Evolutionary conservation across 2,888 invertebrate species (phyloP).

Genomic region (Hirtodrosophila confusa): DNA sequence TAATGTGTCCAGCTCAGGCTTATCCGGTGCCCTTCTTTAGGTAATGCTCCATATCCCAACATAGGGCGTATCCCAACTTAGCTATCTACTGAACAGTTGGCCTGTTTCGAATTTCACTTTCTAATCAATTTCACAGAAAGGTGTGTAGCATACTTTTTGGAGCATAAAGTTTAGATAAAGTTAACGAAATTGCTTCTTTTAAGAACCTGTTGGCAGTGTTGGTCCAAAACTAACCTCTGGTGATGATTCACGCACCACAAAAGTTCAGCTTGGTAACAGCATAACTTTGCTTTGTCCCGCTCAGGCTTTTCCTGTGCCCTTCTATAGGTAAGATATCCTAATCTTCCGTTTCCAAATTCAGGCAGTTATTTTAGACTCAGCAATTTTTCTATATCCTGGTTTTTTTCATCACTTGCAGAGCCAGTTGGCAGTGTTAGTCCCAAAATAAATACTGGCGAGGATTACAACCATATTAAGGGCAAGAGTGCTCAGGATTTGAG

Average conservation of each 20-base stretch:
- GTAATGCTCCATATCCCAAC: constrained; percentile 82
- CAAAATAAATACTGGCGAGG: constrained; percentile 89
- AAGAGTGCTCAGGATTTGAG: constrained; percentile 85
- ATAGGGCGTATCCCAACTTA: constrained; percentile 13
- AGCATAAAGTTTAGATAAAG: too few relatives aligned
- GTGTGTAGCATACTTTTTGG: too few relatives aligned
- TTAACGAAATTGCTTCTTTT: constrained; percentile 1
- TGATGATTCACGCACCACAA: constrained; percentile 86
- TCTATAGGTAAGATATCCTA: constrained; percentile 86
- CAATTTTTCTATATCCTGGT: too few relatives aligned
- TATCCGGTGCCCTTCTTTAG: constrained; percentile 88
- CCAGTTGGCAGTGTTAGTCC: constrained; percentile 85
- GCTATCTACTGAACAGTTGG: not conserved
- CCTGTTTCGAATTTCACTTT: too few relatives aligned
- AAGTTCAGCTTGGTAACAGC: constrained; percentile 84
- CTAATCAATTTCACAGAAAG: too few relatives aligned
- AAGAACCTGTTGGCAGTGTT: constrained; percentile 86
- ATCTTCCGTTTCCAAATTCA: constrained; percentile 7
- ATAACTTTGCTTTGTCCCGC: constrained; percentile 87
- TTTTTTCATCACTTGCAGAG: constrained; percentile 57
- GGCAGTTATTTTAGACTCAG: constrained; percentile 50
- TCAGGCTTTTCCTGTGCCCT: constrained; percentile 89
- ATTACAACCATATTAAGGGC: constrained; percentile 85
- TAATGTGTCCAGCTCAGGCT: constrained; percentile 91
- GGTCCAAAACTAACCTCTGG: constrained; percentile 88